phyloP scores from a whole-genome alignment of 2,888 invertebrate species.

The Cryptocheilus praepositus region DNA sequence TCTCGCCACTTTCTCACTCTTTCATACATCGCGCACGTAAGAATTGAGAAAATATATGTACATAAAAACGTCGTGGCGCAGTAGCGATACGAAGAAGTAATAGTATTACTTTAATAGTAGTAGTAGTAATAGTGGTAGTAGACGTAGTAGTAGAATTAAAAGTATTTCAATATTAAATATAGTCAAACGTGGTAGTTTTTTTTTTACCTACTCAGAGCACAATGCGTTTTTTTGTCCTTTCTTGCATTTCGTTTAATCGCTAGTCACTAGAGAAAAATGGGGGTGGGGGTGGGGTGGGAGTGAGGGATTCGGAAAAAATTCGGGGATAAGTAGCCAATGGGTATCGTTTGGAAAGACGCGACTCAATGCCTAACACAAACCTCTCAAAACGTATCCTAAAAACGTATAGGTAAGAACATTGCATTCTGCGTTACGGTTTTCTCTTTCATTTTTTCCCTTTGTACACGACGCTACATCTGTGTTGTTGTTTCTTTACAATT shows the following conservation, averaged over 20 bases:
- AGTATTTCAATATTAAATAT: slow-evolving; percentile 52
- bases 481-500: slow-evolving; percentile 43
- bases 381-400: slow-evolving; percentile 54
- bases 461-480: slow-evolving; percentile 60
- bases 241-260: slow-evolving; percentile 42
- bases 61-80: slow-evolving; percentile 52
- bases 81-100: slow-evolving; percentile 55
- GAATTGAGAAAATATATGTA: slow-evolving; percentile 57
- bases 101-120: slow-evolving; percentile 52
- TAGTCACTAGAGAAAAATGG: slow-evolving; percentile 51
- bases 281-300: slow-evolving; percentile 22
- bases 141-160: slow-evolving; percentile 56
- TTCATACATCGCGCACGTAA: slow-evolving; percentile 48
- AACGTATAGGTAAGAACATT: slow-evolving; percentile 59
- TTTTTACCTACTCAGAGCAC: slow-evolving; percentile 44
- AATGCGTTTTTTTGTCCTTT: slow-evolving; percentile 39
- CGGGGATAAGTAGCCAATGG: slow-evolving; percentile 39
- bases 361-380: slow-evolving; percentile 53
- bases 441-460: slow-evolving; percentile 50
- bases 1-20: slow-evolving; percentile 30
- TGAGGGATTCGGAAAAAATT: slow-evolving; percentile 13
- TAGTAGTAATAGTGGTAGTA: slow-evolving; percentile 55
- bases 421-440: slow-evolving; percentile 53
- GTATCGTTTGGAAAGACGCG: slow-evolving; percentile 46
- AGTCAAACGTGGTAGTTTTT: slow-evolving; percentile 46